phyloP scores from a whole-genome alignment of 1,140 invertebrate genomes.

The Megathymus violae region DNA sequence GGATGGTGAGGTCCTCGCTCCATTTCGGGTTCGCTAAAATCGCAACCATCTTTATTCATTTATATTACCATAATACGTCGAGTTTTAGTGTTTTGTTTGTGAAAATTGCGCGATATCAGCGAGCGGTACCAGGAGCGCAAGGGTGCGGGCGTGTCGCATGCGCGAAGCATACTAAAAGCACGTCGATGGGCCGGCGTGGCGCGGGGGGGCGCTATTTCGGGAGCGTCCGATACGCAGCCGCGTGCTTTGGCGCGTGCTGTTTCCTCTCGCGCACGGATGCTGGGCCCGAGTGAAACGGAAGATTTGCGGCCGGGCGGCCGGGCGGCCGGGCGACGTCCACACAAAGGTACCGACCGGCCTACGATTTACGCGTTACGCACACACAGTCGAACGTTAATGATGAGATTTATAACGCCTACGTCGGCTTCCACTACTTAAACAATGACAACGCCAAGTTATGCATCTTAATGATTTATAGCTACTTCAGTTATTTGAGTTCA shows the following conservation, averaged over 20 bases:
- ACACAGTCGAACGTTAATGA: slow-evolving; percentile 18
- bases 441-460: slow-evolving; percentile 19
- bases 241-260: slow-evolving; percentile 81
- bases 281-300: slow-evolving; percentile 80
- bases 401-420: slow-evolving; percentile 27
- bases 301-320: slow-evolving; percentile 81
- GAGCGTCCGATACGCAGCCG: slow-evolving; percentile 80
- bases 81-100: slow-evolving; percentile 44
- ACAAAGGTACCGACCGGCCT: slow-evolving; percentile 6
- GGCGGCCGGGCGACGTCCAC: slow-evolving; percentile 46
- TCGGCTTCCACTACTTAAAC: slow-evolving; percentile 25
- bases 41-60: slow-evolving; percentile 73
- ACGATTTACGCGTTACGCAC: slow-evolving; percentile 16
- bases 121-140: slow-evolving; percentile 68
- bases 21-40: slow-evolving; percentile 79
- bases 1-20: slow-evolving; percentile 79
- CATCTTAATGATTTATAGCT: slow-evolving; percentile 11
- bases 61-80: slow-evolving; percentile 53
- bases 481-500: slow-evolving; percentile 4
- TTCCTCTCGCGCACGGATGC: slow-evolving; percentile 73
- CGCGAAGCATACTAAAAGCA: slow-evolving; percentile 84
- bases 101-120: slow-evolving; percentile 58
- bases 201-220: slow-evolving; percentile 80
- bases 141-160: slow-evolving; percentile 82
- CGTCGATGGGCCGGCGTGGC: slow-evolving; percentile 72